A percentile compares a stretch with the other conserved stretches of the same genome.
These are phyloP conservation scores for Aurelia coerulea DNA, from an alignment of 30 jellyfish, hydroid and myxozoan species.

Conservation along the genomic window DNA sequence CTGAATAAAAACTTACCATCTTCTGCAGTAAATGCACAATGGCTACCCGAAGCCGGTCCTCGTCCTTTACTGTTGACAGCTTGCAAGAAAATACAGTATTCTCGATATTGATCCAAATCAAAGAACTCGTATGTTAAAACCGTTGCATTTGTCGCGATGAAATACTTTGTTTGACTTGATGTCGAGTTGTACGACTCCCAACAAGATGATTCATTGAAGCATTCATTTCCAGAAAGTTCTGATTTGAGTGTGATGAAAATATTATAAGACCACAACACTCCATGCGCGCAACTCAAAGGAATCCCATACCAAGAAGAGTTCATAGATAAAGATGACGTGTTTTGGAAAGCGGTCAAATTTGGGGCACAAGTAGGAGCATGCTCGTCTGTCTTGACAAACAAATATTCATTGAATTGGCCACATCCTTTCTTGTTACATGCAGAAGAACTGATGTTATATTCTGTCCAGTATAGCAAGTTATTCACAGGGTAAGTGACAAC, in stretches of 20 bases:
- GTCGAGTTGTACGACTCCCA: constrained; percentile 15
- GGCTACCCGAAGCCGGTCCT: constrained; percentile 47
- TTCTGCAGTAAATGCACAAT: constrained; percentile 56
- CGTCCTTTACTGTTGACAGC: constrained; percentile 64
- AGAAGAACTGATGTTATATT: constrained; percentile 44
- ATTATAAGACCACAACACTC: constrained; percentile 23
- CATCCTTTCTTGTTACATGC: constrained; percentile 67
- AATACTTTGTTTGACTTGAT: constrained; percentile 1
- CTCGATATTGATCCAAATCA: constrained; percentile 29
- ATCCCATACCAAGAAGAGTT: constrained; percentile 31
- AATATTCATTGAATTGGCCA: constrained; percentile 29
- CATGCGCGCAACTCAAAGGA: constrained; percentile 57
- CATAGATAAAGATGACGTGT: constrained; percentile 39
- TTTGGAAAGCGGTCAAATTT: constrained; percentile 1
- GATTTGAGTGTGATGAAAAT: constrained; percentile 26
- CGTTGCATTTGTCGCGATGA: constrained; percentile 11
- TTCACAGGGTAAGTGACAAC: not conserved
- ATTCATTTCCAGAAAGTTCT: constrained; percentile 11
- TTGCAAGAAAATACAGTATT: constrained; percentile 39
- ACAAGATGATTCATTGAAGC: constrained; percentile 30
- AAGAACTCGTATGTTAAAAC: not conserved
- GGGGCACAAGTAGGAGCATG: constrained; percentile 79
- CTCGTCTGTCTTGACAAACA: constrained; percentile 41
- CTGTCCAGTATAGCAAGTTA: constrained; percentile 40
- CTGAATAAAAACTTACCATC: constrained; percentile 38